These are phyloP conservation scores for Hemithea aestivaria DNA, from an alignment of 2,888 invertebrate genomes.

Conservation along the genomic window DNA sequence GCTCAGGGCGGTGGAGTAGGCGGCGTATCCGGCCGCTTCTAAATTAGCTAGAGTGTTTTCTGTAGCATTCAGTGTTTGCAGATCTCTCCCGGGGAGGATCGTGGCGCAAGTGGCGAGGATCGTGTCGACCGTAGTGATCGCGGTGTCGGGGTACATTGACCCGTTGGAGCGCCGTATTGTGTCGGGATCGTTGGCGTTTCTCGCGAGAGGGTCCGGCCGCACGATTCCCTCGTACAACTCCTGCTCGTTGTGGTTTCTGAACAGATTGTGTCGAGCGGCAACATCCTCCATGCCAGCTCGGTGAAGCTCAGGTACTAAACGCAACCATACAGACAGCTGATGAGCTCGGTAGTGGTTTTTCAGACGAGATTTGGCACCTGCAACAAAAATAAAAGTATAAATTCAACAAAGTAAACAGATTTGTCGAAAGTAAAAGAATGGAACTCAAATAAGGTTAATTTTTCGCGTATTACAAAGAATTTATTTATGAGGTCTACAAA, in stretches of 20 bases:
- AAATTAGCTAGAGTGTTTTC: conserved; percentile 88
- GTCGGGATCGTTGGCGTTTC: conserved; percentile 80
- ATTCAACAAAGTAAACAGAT: too few relatives aligned
- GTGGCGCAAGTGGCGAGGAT: conserved; percentile 86
- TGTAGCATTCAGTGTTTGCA: conserved; percentile 73
- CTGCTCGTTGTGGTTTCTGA: conserved; percentile 92
- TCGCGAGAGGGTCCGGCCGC: conserved; percentile 88
- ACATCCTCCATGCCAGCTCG: conserved; percentile 94
- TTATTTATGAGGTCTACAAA: too few relatives aligned
- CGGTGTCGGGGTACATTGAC: conserved; percentile 76
- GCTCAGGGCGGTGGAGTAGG: conserved; percentile 86
- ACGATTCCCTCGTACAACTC: conserved; percentile 94
- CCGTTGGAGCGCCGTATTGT: conserved; percentile 77
- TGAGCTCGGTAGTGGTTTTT: conserved; percentile 97
- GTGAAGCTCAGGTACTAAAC: conserved; percentile 94
- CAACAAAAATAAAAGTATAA: conserved; percentile 32
- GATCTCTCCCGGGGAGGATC: conserved; percentile 75
- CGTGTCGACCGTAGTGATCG: conserved; percentile 84
- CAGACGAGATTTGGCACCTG: conserved; percentile 94
- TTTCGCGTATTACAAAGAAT: too few relatives aligned
- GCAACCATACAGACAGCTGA: conserved; percentile 96
- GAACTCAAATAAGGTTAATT: too few relatives aligned
- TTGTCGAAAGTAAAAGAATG: too few relatives aligned
- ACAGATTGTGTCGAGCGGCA: conserved; percentile 91
- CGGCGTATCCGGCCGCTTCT: conserved; percentile 88